phyloP scores from a whole-genome alignment of 64 coral and sea anemone genomes.

The Pachyseris speciosa region DNA sequence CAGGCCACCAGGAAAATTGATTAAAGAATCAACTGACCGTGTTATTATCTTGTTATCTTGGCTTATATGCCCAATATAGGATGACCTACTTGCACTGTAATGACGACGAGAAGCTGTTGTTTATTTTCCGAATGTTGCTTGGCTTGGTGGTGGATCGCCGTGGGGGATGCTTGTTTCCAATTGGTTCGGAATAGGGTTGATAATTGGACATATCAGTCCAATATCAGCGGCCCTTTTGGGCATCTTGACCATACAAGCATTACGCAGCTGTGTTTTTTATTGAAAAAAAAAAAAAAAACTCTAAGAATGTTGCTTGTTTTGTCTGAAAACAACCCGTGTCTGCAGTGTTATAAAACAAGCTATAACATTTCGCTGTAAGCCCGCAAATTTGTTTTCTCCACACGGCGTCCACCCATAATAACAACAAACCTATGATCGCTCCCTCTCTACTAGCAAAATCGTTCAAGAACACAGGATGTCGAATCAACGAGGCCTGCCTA shows the following conservation, averaged over 20 bases:
- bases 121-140: background rate
- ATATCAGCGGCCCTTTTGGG: background rate
- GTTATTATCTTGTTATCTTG: too few relatives aligned
- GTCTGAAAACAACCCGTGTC: background rate
- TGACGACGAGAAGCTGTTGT: too few relatives aligned
- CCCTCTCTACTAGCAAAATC: background rate
- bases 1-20: too few relatives aligned
- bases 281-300: background rate
- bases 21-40: too few relatives aligned
- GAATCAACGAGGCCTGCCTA: background rate
- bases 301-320: background rate
- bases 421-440: background rate
- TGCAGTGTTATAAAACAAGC: background rate
- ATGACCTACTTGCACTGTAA: too few relatives aligned
- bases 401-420: background rate
- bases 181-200: background rate
- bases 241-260: background rate
- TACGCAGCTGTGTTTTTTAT: too few relatives aligned
- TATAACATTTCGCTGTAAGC: background rate
- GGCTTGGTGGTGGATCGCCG: background rate
- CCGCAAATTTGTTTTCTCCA: background rate
- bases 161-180: background rate
- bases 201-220: background rate
- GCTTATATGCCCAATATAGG: too few relatives aligned
- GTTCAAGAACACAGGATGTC: background rate